Evolutionary conservation across 2,797 vertebrate species (phyloP).

Genomic region (Amphiprion clarkii): DNA sequence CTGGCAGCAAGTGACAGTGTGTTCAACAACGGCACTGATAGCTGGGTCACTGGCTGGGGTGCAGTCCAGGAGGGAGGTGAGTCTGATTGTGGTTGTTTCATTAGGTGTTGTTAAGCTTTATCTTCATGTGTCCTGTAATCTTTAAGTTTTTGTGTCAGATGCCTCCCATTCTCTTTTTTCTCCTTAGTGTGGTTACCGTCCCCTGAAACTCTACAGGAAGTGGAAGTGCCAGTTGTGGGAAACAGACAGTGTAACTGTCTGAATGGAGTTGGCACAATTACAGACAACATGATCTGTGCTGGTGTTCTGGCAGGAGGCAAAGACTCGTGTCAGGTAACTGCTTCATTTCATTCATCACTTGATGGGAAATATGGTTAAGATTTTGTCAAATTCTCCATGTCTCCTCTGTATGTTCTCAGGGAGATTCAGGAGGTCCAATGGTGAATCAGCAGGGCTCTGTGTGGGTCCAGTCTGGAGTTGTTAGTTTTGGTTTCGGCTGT

Average conservation of each 20-base stretch:
- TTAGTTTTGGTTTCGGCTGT: slow-evolving; percentile 76
- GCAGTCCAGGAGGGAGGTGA: slow-evolving; percentile 65
- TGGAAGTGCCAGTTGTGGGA: slow-evolving; percentile 70
- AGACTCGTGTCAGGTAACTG: slow-evolving; percentile 73
- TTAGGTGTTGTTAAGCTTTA: neutral
- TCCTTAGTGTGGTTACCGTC: slow-evolving; percentile 49
- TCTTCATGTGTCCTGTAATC: neutral
- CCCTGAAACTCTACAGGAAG: slow-evolving; percentile 76
- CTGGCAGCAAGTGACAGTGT: slow-evolving; percentile 76
- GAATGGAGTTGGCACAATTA: slow-evolving; percentile 33
- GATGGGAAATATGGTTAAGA: neutral
- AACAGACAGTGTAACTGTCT: slow-evolving; percentile 68
- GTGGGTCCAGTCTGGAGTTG: slow-evolving; percentile 78
- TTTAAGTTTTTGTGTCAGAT: neutral
- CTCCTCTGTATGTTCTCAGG: slow-evolving; percentile 42
- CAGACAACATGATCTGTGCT: slow-evolving; percentile 80
- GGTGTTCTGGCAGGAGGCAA: slow-evolving; percentile 69
- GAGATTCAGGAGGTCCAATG: slow-evolving; percentile 76
- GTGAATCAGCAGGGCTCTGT: slow-evolving; percentile 56
- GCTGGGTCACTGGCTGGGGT: slow-evolving; percentile 69
- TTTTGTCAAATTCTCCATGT: neutral
- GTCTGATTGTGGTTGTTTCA: neutral
- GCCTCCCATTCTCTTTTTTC: neutral
- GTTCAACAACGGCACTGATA: slow-evolving; percentile 67
- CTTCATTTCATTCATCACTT: neutral